Evolutionary conservation across 2,797 vertebrate species (phyloP).

Genomic region (Sardinella longiceps): DNA sequence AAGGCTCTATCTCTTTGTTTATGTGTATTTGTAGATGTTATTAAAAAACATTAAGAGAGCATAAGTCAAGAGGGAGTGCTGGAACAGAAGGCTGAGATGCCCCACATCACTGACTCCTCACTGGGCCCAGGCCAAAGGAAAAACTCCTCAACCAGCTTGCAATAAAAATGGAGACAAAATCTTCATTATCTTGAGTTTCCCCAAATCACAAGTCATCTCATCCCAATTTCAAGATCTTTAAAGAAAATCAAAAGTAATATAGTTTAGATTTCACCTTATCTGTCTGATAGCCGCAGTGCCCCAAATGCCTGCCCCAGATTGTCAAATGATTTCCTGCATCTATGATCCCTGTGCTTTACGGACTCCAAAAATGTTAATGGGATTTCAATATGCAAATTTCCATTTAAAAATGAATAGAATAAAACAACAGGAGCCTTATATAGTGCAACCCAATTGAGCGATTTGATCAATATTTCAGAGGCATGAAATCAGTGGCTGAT

Average conservation of each 20-base stretch:
- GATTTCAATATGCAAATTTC: slow-evolving; percentile 15
- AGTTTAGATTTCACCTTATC: background rate
- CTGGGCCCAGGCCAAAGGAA: background rate
- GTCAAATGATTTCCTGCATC: background rate
- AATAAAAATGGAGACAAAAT: background rate
- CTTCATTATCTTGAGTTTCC: background rate
- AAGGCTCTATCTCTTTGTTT: slow-evolving; percentile 30
- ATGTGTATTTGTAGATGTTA: slow-evolving; percentile 35
- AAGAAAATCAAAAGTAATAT: background rate
- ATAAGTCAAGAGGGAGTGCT: slow-evolving; percentile 38
- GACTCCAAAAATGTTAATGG: slow-evolving; percentile 7
- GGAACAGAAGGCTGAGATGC: slow-evolving; percentile 35
- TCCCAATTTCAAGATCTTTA: background rate
- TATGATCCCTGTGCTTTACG: background rate
- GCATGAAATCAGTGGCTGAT: slow-evolving; percentile 41
- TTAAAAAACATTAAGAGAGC: slow-evolving; percentile 37
- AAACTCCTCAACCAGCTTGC: background rate
- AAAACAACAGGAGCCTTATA: slow-evolving; percentile 21
- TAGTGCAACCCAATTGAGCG: slow-evolving; percentile 32
- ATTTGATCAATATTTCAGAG: slow-evolving; percentile 45
- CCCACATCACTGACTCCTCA: background rate
- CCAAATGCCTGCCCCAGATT: slow-evolving; percentile 12
- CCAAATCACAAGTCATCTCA: background rate
- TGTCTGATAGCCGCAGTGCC: background rate
- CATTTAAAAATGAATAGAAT: slow-evolving; percentile 21